Evolutionary conservation across 1,140 invertebrate genomes (phyloP), one percentile per base, ranked within the genome.

Genomic region (Cardiocondyla obscurior): DNA sequence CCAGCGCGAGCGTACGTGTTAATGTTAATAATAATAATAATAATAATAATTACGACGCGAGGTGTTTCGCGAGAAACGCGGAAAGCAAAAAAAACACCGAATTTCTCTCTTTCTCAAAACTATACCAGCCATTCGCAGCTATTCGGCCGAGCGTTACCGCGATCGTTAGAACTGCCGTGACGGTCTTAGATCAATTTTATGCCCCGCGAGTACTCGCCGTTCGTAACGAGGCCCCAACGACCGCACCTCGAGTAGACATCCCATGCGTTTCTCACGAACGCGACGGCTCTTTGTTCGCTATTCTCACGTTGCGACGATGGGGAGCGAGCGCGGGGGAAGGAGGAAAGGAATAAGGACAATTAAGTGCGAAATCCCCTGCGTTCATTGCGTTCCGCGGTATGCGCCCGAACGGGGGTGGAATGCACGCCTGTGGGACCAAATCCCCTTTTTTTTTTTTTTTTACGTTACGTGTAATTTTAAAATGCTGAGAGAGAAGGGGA

Each of bases 201-300:
- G 74, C 74, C 42, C 33, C 33, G 49, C 39, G 16, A 53, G 74
- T 49, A 62, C 33, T 69, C 62, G 28, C 74, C 46, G 57, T 79
- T 67, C 30, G 74, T 62, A 72, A 84, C 73, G 72, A 70, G 82
- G 72, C 76, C 72, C 72, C 64, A 44, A 19, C 33, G 53, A 74
- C 46, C 44, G 64, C 64, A 44, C 76, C 44, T 55, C 6, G 44
- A 82, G 46, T n/a, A 51, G n/a, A n/a, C 67, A 67, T 86, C 84
- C 58, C 30, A 49, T 53, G 85, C 67, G 65, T 86, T 86, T 86
- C 85, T 86, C 85, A 87, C 85, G 84, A 53, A 60, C 36, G 81
- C 65, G 44, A n/a, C 53, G 30, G 22, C 69, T 36, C 81, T 83
- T 79, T 86, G 60, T 76, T 84, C 55, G 44, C 53, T 19, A 83